Evolutionary conservation across 2,797 vertebrate species (phyloP), one percentile per base, ranked within the genome.

Genomic region (Coilia nasus): DNA sequence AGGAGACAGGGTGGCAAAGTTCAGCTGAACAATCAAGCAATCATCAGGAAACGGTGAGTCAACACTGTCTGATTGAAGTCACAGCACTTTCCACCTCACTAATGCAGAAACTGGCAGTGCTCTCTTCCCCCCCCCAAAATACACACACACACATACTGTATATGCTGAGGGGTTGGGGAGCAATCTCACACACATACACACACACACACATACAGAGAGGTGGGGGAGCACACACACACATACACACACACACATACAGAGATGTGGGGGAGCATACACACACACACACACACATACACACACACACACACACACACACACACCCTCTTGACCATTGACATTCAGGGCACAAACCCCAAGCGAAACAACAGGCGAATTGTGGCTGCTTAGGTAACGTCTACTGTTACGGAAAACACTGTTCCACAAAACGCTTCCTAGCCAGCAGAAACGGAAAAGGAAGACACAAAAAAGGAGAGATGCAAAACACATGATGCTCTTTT

Each of bases 351-450:
- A 88, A 90, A 88, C 87, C 85, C 81, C 56, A 19, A 44, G 19
- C 90, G 91, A 90, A 91, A 91, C 90, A 87, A 82, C 86, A 84
- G 84, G 87, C 88, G 47, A 11, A 83, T 87, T 90, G 86, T 82
- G 31, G 90, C 88, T 87, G 88, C 90, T 95, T 94, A 94, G 93
- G 93, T 95, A 92, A 95, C 19, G 95, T 95, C 94, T 95, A 89
- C 89, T 86, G 54, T 67, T 82, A 84, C 88, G 91, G 91, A 94
- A 93, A 94, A 90, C 87, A 59, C 23, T 81, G 67, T 86, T 88
- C 85, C 82, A 81, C 54, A 88, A 67, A 80, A 87, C 46, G 46
- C 85, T 88, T 85, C 67, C 31, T 90, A 83, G 86, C 85, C 83
- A 82, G 87, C 78, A 88, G 31, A 86, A 84, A 84, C 44, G 83